Base-by-base conservation (phyloP, 1,140 invertebrate genomes). In the Phymastichus coffea region DNA sequence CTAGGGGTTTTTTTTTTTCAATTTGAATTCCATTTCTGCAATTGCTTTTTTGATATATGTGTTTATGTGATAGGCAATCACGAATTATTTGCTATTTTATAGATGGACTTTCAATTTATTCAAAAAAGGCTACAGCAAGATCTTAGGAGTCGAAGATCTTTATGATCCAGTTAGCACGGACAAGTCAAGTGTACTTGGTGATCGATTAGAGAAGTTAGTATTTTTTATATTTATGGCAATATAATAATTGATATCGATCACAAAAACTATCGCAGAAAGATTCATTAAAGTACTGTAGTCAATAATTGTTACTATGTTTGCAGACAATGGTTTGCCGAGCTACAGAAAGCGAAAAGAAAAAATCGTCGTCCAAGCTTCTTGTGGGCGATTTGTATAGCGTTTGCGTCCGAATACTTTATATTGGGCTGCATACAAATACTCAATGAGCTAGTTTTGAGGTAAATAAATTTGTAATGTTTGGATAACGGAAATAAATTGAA, bases 341-440 rank as follows among this genome's bases (percentile, higher is more conserved):
- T 82, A 14, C 60, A 75, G 53, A 72, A 69, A 14, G 63, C 71
- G 14, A 75, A 63, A 30, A 71, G 66, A 52, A n/a, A 12, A 6
- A 67, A 67, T 15, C 59, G 69, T 3, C 63, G 65, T 4, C 80
- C 82, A 19, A 81, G 71, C 62, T 58, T 83, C 1, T 55, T 82
- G 17, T 78, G 76, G 58, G 84, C 86, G 10, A 85, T 87, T 59
- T 74, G 86, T 28, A 78, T 79, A 57, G 84, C 84, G 1, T 87
- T 86, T 53, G 75, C 82, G 0, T 78, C 70, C 23, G 72, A 83
- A 47, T 83, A 82, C 63, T 76, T 75, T 64, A 57, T 82, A 4
- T 82, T 83, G 30, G 83, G 80, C 20, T 63, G 83, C 6, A 47
- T 79, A n/a, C 69, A 71, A 6, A 64, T 75, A 17, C 25, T 79